Percentiles rank a stretch among this genome's conserved stretches.
phyloP scores from a whole-genome alignment of 2,113 vertebrate species.

The Proteles cristata region DNA sequence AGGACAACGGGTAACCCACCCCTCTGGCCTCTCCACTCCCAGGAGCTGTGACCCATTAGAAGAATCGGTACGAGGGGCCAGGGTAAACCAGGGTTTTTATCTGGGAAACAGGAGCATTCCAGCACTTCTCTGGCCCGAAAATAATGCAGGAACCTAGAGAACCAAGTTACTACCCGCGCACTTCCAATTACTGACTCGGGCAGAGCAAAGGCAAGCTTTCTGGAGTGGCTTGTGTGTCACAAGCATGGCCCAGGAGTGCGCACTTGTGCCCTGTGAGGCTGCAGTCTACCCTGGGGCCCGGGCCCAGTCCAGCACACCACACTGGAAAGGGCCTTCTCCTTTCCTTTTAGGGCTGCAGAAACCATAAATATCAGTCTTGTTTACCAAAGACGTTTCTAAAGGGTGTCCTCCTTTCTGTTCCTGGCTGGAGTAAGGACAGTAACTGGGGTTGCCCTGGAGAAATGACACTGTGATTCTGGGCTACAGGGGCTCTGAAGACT shows the following conservation, averaged over 20 bases:
- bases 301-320: neutral
- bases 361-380: neutral
- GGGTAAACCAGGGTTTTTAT: neutral
- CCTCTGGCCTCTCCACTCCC: neutral
- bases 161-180: neutral
- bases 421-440: neutral
- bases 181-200: neutral
- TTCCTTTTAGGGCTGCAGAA: neutral
- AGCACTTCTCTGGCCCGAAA: fast-evolving
- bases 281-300: neutral
- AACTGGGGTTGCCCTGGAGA: neutral
- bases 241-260: too few relatives aligned
- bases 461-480: neutral
- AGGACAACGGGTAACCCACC: neutral
- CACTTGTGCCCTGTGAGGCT: neutral
- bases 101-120: neutral
- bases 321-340: neutral
- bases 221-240: too few relatives aligned
- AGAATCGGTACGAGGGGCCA: neutral
- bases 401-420: neutral
- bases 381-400: neutral
- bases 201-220: neutral
- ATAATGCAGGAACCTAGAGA: neutral
- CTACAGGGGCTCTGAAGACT: neutral
- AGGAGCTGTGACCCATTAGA: too few relatives aligned